Percentiles rank a stretch among this genome's conserved stretches.
phyloP scores from a whole-genome alignment of 2,113 vertebrate species.

The Neogobius melanostomus region DNA sequence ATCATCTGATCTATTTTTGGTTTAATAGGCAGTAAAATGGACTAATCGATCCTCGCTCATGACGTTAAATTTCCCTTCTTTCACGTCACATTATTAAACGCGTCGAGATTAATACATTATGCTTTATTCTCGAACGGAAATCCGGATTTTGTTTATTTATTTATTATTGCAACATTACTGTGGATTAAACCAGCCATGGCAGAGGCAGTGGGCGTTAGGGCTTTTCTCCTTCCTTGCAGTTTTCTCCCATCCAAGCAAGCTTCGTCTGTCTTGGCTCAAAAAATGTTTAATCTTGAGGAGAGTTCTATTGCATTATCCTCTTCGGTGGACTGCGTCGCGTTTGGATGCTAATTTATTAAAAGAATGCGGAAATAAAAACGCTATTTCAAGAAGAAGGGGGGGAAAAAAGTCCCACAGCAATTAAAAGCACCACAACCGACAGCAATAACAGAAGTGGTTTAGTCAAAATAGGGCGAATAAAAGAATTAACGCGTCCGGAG shows the following conservation, averaged over 20 bases:
- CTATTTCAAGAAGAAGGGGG: background rate
- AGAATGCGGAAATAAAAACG: constrained; percentile 12
- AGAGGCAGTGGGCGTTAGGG: constrained; percentile 80
- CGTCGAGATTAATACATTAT: constrained; percentile 15
- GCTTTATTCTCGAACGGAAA: constrained; percentile 3
- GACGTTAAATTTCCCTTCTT: constrained; percentile 16
- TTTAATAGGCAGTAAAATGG: constrained; percentile 42
- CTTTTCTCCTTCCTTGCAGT: constrained; percentile 76
- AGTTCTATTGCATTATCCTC: constrained; percentile 54
- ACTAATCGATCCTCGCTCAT: constrained; percentile 35
- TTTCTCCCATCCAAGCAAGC: constrained; percentile 69
- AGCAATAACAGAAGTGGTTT: background rate
- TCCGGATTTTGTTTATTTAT: background rate
- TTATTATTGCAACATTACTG: constrained; percentile 58
- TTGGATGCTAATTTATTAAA: constrained; percentile 28
- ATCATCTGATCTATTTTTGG: constrained; percentile 56
- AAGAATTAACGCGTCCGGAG: constrained; percentile 50
- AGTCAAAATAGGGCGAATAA: background rate
- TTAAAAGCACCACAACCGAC: background rate
- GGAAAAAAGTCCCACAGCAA: constrained; percentile 37
- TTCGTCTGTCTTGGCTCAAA: constrained; percentile 76
- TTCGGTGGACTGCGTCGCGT: constrained; percentile 51
- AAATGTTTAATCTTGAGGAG: constrained; percentile 60
- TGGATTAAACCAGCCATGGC: constrained; percentile 81
- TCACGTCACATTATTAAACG: constrained; percentile 37